Evolutionary conservation across 2,113 vertebrate species (phyloP).

Genomic region (Albula goreensis): DNA sequence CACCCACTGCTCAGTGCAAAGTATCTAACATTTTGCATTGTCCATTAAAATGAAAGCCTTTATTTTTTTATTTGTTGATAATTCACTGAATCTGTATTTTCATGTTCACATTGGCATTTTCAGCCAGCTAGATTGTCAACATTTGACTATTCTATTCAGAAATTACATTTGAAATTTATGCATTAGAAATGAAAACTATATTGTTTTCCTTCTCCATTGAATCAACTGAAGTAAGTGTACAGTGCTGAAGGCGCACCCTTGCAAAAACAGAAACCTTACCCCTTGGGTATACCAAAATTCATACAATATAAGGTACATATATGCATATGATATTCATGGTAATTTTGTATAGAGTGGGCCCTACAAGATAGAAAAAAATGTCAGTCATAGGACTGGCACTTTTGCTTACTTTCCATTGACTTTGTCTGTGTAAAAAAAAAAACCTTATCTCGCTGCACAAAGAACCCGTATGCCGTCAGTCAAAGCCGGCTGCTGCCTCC

Average conservation of each 20-base stretch:
- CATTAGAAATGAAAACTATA: neutral
- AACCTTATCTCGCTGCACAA: conserved; percentile 19
- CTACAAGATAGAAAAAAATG: neutral
- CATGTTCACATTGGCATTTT: neutral
- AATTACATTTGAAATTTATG: neutral
- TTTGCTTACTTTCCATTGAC: neutral
- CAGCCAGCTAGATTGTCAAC: neutral
- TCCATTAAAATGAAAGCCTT: neutral
- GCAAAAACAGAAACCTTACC: neutral
- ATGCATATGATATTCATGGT: neutral
- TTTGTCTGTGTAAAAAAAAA: neutral
- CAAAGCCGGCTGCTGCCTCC: conserved; percentile 6
- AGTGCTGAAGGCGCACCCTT: neutral
- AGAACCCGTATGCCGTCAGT: conserved; percentile 3
- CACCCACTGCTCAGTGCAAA: neutral
- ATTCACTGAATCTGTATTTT: neutral
- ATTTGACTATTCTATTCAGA: neutral
- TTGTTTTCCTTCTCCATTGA: neutral
- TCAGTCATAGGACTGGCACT: neutral
- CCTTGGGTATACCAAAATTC: neutral
- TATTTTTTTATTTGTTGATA: neutral
- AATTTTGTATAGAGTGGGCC: neutral
- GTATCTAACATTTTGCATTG: neutral
- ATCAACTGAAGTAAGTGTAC: neutral
- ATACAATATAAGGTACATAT: neutral